phyloP scores from a whole-genome alignment of 2,113 vertebrate species.

The Corvus moneduloides region DNA sequence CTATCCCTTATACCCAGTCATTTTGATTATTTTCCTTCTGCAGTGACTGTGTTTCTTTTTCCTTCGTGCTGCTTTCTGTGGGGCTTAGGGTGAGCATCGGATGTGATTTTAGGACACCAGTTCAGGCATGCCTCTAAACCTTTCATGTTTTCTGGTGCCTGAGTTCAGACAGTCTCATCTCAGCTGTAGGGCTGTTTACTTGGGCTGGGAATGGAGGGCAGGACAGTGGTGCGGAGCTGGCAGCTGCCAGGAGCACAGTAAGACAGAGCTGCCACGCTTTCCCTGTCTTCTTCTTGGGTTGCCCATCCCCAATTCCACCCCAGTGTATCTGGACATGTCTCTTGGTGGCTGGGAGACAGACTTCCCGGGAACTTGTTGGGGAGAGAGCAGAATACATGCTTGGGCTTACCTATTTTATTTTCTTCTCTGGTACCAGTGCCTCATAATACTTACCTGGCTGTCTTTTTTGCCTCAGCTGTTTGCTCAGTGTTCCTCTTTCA shows the following conservation, averaged over 20 bases:
- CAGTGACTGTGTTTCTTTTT: neutral
- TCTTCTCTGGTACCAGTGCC: neutral
- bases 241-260: neutral
- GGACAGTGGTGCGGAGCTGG: neutral
- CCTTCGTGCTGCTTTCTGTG: neutral
- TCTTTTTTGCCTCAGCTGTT: neutral
- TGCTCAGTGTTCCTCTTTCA: neutral
- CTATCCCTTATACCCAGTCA: neutral
- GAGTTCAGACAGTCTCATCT: neutral
- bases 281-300: neutral
- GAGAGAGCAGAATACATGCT: neutral
- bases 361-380: neutral
- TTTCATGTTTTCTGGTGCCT: neutral
- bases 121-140: neutral
- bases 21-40: neutral
- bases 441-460: neutral
- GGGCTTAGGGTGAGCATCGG: neutral
- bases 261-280: neutral
- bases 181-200: neutral
- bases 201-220: neutral
- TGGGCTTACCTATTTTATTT: neutral
- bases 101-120: neutral
- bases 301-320: rapidly evolving
- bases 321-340: neutral
- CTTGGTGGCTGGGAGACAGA: rapidly evolving